A percentile compares a stretch with the other conserved stretches of the same genome.
Conservation (phyloP, 2,888 invertebrate species). For the Tuberolachnus salignus region DNA sequence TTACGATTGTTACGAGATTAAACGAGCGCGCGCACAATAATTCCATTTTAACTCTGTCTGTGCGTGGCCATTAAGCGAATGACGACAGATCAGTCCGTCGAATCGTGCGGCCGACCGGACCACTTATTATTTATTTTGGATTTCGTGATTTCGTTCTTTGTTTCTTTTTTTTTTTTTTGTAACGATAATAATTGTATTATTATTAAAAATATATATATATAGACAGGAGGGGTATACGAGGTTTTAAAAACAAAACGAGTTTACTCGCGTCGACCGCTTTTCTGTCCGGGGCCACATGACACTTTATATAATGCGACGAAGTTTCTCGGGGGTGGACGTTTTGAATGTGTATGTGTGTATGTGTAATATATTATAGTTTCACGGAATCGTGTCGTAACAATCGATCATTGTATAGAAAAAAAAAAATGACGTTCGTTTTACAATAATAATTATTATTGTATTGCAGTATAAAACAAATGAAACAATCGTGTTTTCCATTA, state of each 20-base stretch:
- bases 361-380: not conserved
- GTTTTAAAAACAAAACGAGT: not conserved
- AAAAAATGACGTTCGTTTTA: not conserved
- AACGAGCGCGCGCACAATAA: slow-evolving; percentile 14
- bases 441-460: not conserved
- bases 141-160: slow-evolving; percentile 53
- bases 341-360: not conserved
- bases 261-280: slow-evolving; percentile 9
- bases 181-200: no score
- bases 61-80: slow-evolving; percentile 43
- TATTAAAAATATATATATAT: no score
- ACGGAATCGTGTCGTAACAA: not conserved
- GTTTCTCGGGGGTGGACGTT: slow-evolving; percentile 31
- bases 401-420: not conserved
- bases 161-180: slow-evolving; percentile 1
- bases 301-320: not conserved
- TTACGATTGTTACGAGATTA: slow-evolving; percentile 39
- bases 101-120: slow-evolving; percentile 38
- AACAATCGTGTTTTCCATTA: slow-evolving; percentile 11
- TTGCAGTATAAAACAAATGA: not conserved
- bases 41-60: slow-evolving; percentile 29
- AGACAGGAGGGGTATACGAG: not conserved
- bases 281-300: not conserved
- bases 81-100: slow-evolving; percentile 47
- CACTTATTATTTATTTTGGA: slow-evolving; percentile 40